phyloP scores from a whole-genome alignment of 2,797 vertebrate genomes.

The Lepus townsendii region DNA sequence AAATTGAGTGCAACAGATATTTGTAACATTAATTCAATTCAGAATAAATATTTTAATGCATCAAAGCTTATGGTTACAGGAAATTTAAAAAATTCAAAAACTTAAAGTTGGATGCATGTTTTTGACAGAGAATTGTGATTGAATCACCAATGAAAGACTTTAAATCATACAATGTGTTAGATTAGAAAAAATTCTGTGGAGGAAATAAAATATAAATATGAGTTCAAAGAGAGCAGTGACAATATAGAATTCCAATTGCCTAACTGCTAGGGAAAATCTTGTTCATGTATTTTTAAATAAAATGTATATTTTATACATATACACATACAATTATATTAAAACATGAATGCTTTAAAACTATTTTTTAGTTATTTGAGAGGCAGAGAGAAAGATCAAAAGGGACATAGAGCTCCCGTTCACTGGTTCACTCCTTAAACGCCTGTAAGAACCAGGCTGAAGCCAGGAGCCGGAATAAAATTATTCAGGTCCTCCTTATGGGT shows the following conservation, averaged over 20 bases:
- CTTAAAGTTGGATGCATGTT: conserved; percentile 6
- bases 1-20: background rate
- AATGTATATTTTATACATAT: background rate
- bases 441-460: no score
- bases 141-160: conserved; percentile 1
- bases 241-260: conserved; percentile 22
- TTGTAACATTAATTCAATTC: conserved; percentile 7
- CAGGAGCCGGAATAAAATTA: no score
- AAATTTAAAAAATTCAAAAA: conserved; percentile 6
- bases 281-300: background rate
- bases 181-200: background rate
- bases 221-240: background rate
- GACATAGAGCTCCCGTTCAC: no score
- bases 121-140: conserved; percentile 39
- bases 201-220: background rate
- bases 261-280: background rate
- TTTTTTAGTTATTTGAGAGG: background rate
- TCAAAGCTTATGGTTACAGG: background rate
- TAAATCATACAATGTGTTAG: background rate
- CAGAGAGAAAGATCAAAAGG: background rate
- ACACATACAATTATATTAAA: background rate
- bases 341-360: no score
- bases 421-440: no score
- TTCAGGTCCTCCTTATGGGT: no score
- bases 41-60: conserved; percentile 55